Conservation (phyloP, 2,888 invertebrate genomes). For the Ornithoptera alexandrae region DNA sequence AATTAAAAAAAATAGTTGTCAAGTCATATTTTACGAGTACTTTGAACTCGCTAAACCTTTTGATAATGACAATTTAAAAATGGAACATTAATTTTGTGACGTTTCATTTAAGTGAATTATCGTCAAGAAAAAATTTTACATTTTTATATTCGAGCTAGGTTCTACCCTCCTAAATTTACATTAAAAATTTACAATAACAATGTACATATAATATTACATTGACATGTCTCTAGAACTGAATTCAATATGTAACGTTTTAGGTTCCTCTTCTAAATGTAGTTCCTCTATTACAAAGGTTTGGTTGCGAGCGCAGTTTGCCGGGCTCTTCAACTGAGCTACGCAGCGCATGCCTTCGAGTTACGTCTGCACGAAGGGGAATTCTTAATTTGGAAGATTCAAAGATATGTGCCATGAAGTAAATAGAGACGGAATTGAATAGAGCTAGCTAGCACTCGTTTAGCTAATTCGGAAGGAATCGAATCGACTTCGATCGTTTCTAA, state of each 20-base stretch:
- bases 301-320: slow-evolving; percentile 25
- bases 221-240: not conserved
- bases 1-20: no score
- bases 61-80: no score
- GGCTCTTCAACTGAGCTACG: slow-evolving; percentile 26
- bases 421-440: slow-evolving; percentile 11
- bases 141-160: no score
- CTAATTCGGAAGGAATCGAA: not conserved
- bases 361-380: slow-evolving; percentile 29
- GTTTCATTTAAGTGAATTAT: no score
- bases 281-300: slow-evolving; percentile 24
- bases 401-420: slow-evolving; percentile 22
- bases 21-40: no score
- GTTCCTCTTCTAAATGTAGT: slow-evolving; percentile 17
- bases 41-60: no score
- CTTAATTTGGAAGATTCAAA: slow-evolving; percentile 29
- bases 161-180: no score
- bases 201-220: slow-evolving; percentile 8
- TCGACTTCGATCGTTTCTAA: no score
- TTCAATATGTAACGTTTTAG: slow-evolving; percentile 12
- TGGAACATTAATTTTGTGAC: no score
- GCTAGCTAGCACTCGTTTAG: slow-evolving; percentile 13
- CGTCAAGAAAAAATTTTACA: no score
- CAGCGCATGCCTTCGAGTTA: slow-evolving; percentile 28
- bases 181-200: slow-evolving; percentile 5